These are phyloP conservation scores for Ormyrus thymus DNA, from an alignment of 2,888 invertebrate genomes.

Conservation along the genomic window DNA sequence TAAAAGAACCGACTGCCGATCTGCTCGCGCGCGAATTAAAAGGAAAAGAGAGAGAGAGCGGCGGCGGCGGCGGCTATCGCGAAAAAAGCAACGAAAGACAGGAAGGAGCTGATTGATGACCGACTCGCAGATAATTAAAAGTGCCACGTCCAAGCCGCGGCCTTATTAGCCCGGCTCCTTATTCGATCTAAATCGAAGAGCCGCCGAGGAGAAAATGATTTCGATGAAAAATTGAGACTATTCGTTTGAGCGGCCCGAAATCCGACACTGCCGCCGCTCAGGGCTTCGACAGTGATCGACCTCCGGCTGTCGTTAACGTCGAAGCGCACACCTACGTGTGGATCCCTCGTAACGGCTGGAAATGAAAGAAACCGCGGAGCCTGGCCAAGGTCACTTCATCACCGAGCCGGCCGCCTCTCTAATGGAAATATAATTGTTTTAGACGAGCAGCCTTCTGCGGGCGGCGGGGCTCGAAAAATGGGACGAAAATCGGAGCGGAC, in stretches of 20 bases:
- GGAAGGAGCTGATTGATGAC: slow-evolving; percentile 68
- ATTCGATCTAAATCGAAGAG: slow-evolving; percentile 44
- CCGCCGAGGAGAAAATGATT: slow-evolving; percentile 35
- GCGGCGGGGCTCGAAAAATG: not conserved
- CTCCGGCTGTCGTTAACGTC: slow-evolving; percentile 40
- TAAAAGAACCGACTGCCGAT: slow-evolving; percentile 54
- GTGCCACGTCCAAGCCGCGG: slow-evolving; percentile 53
- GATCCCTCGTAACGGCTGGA: slow-evolving; percentile 64
- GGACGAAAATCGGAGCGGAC: slow-evolving; percentile 42
- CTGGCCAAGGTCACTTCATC: slow-evolving; percentile 33
- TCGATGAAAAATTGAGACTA: slow-evolving; percentile 52
- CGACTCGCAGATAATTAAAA: slow-evolving; percentile 66
- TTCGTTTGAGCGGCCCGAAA: slow-evolving; percentile 41
- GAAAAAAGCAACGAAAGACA: too few relatives aligned
- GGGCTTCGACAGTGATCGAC: slow-evolving; percentile 46
- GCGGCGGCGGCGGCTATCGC: not conserved
- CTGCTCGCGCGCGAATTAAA: slow-evolving; percentile 38
- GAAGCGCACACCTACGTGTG: slow-evolving; percentile 4
- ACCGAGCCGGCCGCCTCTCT: slow-evolving; percentile 53
- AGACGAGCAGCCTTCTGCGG: slow-evolving; percentile 18
- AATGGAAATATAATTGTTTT: slow-evolving; percentile 69
- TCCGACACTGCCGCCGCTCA: slow-evolving; percentile 23
- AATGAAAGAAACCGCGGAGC: slow-evolving; percentile 66
- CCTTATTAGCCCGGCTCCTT: slow-evolving; percentile 42
- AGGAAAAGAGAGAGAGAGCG: not conserved